Base-by-base conservation (phyloP, 2,113 vertebrate genomes). In the Colaptes auratus region DNA sequence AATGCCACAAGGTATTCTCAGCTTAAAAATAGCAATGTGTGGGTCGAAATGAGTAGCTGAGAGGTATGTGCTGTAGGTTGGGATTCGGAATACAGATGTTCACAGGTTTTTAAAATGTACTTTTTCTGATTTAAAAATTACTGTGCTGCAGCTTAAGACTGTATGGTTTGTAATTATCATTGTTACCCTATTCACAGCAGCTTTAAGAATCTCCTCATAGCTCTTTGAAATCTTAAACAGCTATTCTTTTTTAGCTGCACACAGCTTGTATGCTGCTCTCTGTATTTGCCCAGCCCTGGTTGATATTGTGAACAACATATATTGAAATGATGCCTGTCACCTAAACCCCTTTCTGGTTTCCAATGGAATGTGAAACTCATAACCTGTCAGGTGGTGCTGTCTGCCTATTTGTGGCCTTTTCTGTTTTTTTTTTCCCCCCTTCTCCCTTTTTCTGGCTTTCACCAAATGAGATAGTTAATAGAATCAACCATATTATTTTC, bases 21-120 rank as follows among this genome's bases (percentile, higher is more conserved):
- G 39, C 83, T 91, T 95, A 95, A 97, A 96, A 97, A 97, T 96
- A 96, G 95, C 46, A 85, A 31, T 2, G 82, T 82, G 96, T 96
- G 95, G 96, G 96, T 95, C 93, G 96, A 76, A 89, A 88, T 81
- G 83, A 96, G 93, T 63, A 77, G 74, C 94, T 94, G 86, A 89
- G 91, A 93, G 92, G 89, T 93, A 64, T 73, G 89, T 79, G 77
- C 92, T 88, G 86, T 90, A 87, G 86, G 92, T 58, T 93, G 91
- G 80, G 64, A n/a, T 93, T 67, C 33, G 67, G 86, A 78, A 97
- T 97, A 80, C 93, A 96, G 95, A 96, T 93, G 96, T 96, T 95
- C 88, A 24, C 18, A 61, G 67, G 59, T 86, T 89, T 82, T 79
- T 58, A 64, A 82, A 93, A 86, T 82, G 82, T 4, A 10, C 66